Base-by-base conservation (phyloP, 2,888 invertebrate genomes). In the Cheilosia variabilis region DNA sequence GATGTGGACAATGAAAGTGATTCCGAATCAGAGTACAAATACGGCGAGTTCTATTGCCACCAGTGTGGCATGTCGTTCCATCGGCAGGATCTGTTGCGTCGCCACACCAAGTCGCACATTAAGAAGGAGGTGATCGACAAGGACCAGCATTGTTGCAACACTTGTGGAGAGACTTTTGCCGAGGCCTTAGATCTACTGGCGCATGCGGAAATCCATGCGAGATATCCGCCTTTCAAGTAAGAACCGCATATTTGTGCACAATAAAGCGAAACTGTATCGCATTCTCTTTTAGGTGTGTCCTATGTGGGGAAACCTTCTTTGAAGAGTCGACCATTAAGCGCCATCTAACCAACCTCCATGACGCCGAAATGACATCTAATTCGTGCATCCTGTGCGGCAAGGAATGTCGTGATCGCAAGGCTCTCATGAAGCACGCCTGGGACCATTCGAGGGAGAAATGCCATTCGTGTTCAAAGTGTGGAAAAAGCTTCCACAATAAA, bases 21-120 rank as follows among this genome's bases (percentile, higher is more conserved):
- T 76, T 93, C 93, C 9, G 92, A 92, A 78, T 94, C 94, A 4
- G 94, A 94, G 5, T 93, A 93, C 27, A 94, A 94, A 15, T 94
- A 94, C 88, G 94, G 94, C 0, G 93, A 94, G 69, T 94, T 93
- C 83, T 93, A 92, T 80, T 97, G 97, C 89, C 94, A 95, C 87
- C 95, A 95, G 81, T 97, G 97, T 89, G 96, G 96, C 60, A 95
- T 96, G 88, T 95, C 96, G 2, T 97, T 96, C 92, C 96, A 96
- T 90, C 93, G 96, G 17, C 94, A 95, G 50, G 96, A 97, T 90
- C 93, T 96, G 88, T 92, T 97, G 75, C 93, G 95, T 71, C 93
- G 96, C 13, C 97, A 97, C 90, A 94, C 94, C 27, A 94, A 95
- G 57, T 93, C 93, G 0, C 92, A 92, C 72, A 87, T 89, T 0